Base-by-base conservation (phyloP, 2,113 vertebrate genomes). In the Helogale parvula region DNA sequence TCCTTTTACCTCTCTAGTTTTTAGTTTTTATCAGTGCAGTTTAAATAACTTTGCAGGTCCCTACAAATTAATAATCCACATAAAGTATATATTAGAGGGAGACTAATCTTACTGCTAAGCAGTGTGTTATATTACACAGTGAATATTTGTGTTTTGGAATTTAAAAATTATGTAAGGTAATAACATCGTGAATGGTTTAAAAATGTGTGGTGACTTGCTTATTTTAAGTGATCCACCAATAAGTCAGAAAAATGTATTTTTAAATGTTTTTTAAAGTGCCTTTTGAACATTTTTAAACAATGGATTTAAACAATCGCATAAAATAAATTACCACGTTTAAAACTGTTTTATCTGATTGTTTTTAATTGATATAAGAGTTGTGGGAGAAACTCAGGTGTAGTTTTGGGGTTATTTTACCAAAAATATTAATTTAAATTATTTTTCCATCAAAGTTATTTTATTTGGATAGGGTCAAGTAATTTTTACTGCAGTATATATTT, bases 21-120 rank as follows among this genome's bases (percentile, higher is more conserved):
- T 89, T 52, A 66, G 82, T 89, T 95, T 92, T 35, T 96, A 68
- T 94, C 66, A 80, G 27, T 66, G 57, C 88, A 84, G 31, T 96
- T 94, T 94, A 65, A 96, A 63, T 90, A 88, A 96, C 69, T 95
- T 76, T 92, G 33, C 90, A 95, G 96, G 90, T 45, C 69, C 69
- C 80, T 97, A 84, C 85, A 84, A 95, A 77, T 92, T 93, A 92
- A 90, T 88, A 74, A 88, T 90, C 85, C 82, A 91, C 52, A 52
- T 80, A 47, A 97, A 96, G 45, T 94, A 83, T 93, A 52, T 82
- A 89, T 96, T 96, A 96, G 94, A 98, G 88, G 96, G 97, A 93
- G 97, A 98, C 94, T 98, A 97, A 97, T 97, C 94, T 98, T 96
- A 98, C 97, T 98, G 98, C 98, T 98, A 97, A 98, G 98, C 98